Percentiles rank a stretch among this genome's conserved stretches.
Evolutionary conservation across 2,113 vertebrate species (phyloP).

Genomic region (Calcarius ornatus): DNA sequence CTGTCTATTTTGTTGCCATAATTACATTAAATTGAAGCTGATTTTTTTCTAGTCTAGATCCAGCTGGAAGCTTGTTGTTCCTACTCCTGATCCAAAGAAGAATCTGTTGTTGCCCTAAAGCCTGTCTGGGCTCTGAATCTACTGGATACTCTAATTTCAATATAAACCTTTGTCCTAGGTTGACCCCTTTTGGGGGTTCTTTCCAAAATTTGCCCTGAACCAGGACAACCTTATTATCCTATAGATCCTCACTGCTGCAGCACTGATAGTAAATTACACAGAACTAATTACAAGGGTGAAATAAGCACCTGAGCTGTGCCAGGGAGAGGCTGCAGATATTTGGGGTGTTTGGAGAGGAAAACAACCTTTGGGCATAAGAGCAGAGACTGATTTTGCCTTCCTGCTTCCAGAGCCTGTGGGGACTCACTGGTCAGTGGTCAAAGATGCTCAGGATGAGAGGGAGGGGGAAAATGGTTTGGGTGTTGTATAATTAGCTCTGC

Average conservation of each 20-base stretch:
- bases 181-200: no score
- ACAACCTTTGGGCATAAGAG: not conserved
- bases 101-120: not conserved
- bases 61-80: not conserved
- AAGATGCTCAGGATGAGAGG: not conserved
- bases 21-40: not conserved
- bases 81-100: not conserved
- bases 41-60: not conserved
- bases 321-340: not conserved
- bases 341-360: not conserved
- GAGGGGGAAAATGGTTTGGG: not conserved
- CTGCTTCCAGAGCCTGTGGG: not conserved
- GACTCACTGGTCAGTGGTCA: not conserved
- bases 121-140: not conserved
- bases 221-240: not conserved
- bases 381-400: not conserved
- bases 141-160: not conserved
- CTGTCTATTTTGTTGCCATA: not conserved
- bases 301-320: not conserved
- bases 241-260: not conserved
- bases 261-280: not conserved
- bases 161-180: not conserved
- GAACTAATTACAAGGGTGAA: not conserved
- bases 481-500: not conserved
- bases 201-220: no score